Base-by-base conservation (phyloP, 1,140 invertebrate species). In the Drosophila repleta region DNA sequence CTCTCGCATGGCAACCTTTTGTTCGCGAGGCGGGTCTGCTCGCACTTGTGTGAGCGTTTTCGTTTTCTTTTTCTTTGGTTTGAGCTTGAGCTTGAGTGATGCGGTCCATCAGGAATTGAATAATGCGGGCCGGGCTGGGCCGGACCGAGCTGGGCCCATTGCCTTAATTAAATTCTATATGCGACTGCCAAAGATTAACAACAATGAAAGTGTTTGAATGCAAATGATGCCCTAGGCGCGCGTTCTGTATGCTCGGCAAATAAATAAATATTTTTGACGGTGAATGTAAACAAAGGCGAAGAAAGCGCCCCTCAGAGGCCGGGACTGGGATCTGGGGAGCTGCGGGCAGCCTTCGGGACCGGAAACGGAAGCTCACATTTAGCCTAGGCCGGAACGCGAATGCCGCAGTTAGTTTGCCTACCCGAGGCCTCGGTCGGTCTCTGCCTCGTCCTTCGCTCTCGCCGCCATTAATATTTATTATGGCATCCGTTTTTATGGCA, bases 111-210 rank as follows among this genome's bases (percentile, higher is more conserved):
- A 87, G 79, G 80, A 84, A 87, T 84, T 87, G 81, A 80, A 67
- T 77, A 74, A 64, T 63, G 64, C 11, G 45, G 35, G n/a, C n/a
- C n/a, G n/a, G n/a, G n/a, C n/a, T n/a, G n/a, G n/a, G n/a, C n/a
- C n/a, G n/a, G n/a, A n/a, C n/a, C n/a, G n/a, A n/a, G n/a, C n/a
- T n/a, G n/a, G n/a, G 48, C 17, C 65, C 79, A 83, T 79, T 61
- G 78, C 75, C 69, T 76, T 79, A 87, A 87, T 87, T 87, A 87
- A 87, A 87, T 88, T 87, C 81, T 87, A 72, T 65, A 69, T 88
- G 75, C 76, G 71, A 84, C 57, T 49, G 64, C 43, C 46, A 57
- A 66, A 68, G 82, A 87, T 87, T 87, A 88, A 83, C 64, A 79
- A 76, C 82, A 87, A 87, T 87, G 57, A 70, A 87, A 88, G 83